Percentiles rank a stretch among this genome's conserved stretches.
These are phyloP conservation scores for Gallinago paraguaiae DNA, from an alignment of 2,113 vertebrate genomes.

Conservation along the genomic window DNA sequence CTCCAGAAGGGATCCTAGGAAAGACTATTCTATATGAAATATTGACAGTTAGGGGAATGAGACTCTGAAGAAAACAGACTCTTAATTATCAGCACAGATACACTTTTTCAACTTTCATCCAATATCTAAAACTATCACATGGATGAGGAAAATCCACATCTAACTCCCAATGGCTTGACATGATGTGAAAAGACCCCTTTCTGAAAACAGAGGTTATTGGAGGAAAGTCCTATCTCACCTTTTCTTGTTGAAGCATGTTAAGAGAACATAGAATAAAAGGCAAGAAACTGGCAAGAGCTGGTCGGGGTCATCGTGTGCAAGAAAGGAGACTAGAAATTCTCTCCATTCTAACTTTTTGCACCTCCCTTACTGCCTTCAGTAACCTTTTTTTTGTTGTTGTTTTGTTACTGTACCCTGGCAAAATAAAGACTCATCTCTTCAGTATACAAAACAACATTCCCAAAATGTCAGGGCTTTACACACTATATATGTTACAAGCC, in stretches of 20 bases:
- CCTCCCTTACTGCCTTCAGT: neutral
- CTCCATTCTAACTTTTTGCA: neutral
- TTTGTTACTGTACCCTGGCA: neutral
- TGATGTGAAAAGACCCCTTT: neutral
- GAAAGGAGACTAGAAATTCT: neutral
- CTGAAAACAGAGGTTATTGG: neutral
- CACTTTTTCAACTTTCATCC: neutral
- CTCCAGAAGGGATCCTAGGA: neutral
- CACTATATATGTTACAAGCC: neutral
- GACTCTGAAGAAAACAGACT: neutral
- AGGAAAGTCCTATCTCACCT: neutral
- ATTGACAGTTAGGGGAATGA: neutral
- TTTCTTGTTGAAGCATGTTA: neutral
- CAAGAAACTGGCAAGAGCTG: neutral
- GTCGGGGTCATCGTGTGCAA: neutral
- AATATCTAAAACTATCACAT: neutral
- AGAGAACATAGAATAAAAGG: neutral
- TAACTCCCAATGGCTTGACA: neutral
- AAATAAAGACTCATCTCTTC: neutral
- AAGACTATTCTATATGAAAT: neutral
- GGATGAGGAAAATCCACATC: neutral
- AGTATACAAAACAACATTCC: neutral
- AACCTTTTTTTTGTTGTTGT: neutral
- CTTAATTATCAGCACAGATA: neutral
- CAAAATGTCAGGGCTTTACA: neutral